Conservation (phyloP, 2,797 vertebrate species). For the Melopsittacus undulatus region DNA sequence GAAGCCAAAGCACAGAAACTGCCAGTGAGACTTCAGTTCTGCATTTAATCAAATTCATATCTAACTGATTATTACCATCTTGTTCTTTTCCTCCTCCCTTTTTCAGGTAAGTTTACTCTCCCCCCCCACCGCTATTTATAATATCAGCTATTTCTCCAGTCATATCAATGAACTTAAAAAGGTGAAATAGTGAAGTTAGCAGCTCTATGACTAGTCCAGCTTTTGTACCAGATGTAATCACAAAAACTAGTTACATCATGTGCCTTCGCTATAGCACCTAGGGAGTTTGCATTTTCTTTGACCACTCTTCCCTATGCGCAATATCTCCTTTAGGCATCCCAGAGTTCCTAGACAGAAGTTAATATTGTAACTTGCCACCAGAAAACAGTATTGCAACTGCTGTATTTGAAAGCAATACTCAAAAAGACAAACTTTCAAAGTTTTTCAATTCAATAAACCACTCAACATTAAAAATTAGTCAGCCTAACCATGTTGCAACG, state of each 20-base stretch:
- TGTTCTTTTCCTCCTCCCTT: neutral
- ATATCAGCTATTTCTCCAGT: neutral
- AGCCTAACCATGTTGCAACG: neutral
- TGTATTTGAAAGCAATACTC: neutral
- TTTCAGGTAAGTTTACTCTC: neutral
- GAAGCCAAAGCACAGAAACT: neutral
- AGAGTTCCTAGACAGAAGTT: neutral
- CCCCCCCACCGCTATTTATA: neutral
- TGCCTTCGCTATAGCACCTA: neutral
- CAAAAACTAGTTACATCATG: neutral
- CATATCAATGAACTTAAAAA: neutral
- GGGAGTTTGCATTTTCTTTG: neutral
- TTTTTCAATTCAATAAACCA: neutral
- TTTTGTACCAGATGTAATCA: neutral
- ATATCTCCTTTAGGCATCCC: neutral
- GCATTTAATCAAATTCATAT: neutral
- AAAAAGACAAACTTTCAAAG: neutral
- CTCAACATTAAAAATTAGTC: neutral
- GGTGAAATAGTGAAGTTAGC: neutral
- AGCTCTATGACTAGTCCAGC: neutral
- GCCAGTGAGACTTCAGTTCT: neutral
- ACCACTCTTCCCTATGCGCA: neutral
- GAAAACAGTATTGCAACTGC: rapidly evolving
- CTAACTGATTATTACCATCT: neutral
- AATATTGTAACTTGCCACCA: neutral